phyloP scores from a whole-genome alignment of 2,797 vertebrate genomes.

The Odontamblyopus rebecca region DNA sequence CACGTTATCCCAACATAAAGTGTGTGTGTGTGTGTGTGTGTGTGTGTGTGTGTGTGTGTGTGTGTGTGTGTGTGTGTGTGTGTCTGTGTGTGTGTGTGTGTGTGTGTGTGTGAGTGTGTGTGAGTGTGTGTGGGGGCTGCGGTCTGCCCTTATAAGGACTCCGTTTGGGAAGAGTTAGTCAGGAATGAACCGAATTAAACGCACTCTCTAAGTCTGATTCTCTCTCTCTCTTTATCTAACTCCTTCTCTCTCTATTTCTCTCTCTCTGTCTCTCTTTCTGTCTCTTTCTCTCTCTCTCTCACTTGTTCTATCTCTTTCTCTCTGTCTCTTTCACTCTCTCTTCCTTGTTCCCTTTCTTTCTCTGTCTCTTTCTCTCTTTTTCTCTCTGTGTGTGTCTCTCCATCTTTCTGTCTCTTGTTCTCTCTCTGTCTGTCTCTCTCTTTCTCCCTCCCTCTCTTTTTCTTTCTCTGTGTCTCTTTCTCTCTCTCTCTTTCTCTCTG shows the following conservation, averaged over 20 bases:
- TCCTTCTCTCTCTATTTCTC: not conserved
- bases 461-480: too few species aligned
- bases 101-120: not conserved
- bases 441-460: not conserved
- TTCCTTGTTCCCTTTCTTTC: too few species aligned
- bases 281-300: not conserved
- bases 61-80: slow-evolving; percentile 1
- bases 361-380: too few species aligned
- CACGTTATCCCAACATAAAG: not conserved
- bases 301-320: too few species aligned
- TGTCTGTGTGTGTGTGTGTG: slow-evolving; percentile 6
- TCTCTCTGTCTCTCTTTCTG: too few species aligned
- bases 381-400: too few species aligned
- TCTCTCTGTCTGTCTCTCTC: slow-evolving; percentile 28
- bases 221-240: not conserved
- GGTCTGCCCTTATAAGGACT: slow-evolving; percentile 70
- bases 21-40: slow-evolving; percentile 3
- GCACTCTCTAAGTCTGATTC: slow-evolving; percentile 43
- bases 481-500: too few species aligned
- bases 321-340: not conserved
- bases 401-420: not conserved
- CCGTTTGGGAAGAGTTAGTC: slow-evolving; percentile 58
- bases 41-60: not conserved
- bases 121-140: slow-evolving; percentile 16
- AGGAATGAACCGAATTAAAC: slow-evolving; percentile 72